Conservation (phyloP, 2,888 invertebrate genomes). For the Tethea ocularis region DNA sequence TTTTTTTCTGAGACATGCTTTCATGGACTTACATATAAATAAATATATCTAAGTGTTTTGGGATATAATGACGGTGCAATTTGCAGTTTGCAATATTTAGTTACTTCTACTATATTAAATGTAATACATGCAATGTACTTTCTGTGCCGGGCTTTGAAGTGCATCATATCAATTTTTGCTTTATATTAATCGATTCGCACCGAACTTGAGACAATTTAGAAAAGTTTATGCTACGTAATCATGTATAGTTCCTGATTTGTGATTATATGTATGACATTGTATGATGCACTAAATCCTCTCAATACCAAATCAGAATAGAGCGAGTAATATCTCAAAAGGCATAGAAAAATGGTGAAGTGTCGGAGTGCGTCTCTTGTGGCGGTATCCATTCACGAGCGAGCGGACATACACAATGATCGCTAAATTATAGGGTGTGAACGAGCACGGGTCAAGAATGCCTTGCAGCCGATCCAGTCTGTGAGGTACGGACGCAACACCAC, state of each 20-base stretch:
- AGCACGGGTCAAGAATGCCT: constrained; percentile 81
- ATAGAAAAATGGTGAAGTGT: constrained; percentile 75
- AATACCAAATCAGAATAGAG: constrained; percentile 70
- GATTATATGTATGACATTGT: constrained; percentile 55
- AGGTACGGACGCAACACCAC: constrained; percentile 83
- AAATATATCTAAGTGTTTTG: constrained; percentile 67
- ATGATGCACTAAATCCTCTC: constrained; percentile 80
- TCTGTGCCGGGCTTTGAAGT: constrained; percentile 77
- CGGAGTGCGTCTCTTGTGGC: constrained; percentile 76
- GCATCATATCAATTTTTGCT: constrained; percentile 76
- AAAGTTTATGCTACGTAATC: constrained; percentile 33
- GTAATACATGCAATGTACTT: constrained; percentile 71
- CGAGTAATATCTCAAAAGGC: constrained; percentile 73
- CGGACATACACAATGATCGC: constrained; percentile 82
- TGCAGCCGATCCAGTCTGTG: constrained; percentile 83
- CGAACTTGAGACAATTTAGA: constrained; percentile 39
- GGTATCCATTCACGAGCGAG: constrained; percentile 77
- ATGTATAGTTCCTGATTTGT: constrained; percentile 34
- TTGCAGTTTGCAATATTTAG: constrained; percentile 75
- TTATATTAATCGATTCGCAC: constrained; percentile 48
- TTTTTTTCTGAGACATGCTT: constrained; percentile 82
- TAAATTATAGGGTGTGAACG: constrained; percentile 77
- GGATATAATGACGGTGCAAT: constrained; percentile 74
- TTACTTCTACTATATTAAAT: constrained; percentile 59
- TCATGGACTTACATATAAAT: constrained; percentile 71